Evolutionary conservation across 2,113 vertebrate genomes (phyloP).

Genomic region (Microcebus ravelobensis): DNA sequence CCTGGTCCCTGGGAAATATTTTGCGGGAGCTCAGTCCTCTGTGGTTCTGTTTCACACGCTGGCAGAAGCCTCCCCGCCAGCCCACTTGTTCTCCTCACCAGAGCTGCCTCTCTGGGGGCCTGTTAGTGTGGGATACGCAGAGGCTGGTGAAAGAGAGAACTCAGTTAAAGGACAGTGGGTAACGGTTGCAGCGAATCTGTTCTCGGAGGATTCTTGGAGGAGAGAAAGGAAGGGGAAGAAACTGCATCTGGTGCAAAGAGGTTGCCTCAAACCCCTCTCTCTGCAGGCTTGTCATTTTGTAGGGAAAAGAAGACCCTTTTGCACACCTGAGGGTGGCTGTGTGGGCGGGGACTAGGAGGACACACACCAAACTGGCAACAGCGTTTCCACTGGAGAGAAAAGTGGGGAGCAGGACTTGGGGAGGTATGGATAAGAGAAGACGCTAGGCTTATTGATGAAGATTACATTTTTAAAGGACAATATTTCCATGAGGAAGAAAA

Average conservation of each 20-base stretch:
- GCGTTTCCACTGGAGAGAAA: background rate
- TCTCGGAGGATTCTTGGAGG: background rate
- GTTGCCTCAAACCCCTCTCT: background rate
- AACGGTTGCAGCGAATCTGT: background rate
- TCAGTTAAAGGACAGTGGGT: background rate
- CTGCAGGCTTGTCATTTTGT: background rate
- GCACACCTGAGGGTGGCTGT: rapidly evolving
- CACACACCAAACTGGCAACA: rapidly evolving
- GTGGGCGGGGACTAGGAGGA: background rate
- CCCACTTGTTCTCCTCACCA: background rate
- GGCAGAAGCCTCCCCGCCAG: background rate
- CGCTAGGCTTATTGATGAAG: background rate
- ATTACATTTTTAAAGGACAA: background rate
- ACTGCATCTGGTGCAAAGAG: background rate
- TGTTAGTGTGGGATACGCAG: background rate
- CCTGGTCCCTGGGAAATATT: background rate
- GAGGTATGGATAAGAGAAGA: background rate
- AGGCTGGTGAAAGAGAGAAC: background rate
- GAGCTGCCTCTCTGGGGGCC: background rate
- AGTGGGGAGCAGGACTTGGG: background rate
- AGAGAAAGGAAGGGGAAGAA: background rate
- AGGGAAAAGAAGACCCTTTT: background rate
- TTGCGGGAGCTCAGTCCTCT: too few species aligned
- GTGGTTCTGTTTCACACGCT: background rate
- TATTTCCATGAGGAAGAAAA: background rate